Evolutionary conservation across 2,797 vertebrate species (phyloP), one percentile per base, ranked within the genome.

Genomic region (Tragelaphus oryx): DNA sequence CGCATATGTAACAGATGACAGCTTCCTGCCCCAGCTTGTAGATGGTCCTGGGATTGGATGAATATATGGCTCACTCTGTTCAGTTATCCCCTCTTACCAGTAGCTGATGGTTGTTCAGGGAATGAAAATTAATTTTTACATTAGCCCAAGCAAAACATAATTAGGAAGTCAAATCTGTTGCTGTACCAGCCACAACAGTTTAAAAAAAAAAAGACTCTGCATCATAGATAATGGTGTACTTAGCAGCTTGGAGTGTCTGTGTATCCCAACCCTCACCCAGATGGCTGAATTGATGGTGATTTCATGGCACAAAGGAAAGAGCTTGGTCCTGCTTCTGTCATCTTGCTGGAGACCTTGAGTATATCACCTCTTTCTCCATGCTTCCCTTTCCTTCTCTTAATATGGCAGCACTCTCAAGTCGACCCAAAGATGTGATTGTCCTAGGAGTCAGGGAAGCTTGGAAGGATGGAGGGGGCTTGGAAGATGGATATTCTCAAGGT

Each of bases 71-170:
- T 57, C 54, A 9, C n/a, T 76, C 26, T 30, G 33, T 26, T 86
- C 62, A 59, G 55, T 85, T 78, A 83, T 81, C 48, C 28, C 55
- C 30, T 74, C 65, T 91, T 71, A 65, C 28, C 50, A 48, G 37
- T 41, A 55, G 82, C 41, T 24, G 79, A 84, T 62, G 76, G 52
- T 52, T 89, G 59, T 82, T 93, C 74, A 9, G 83, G 89, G 94
- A 87, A 78, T 81, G 87, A 44, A 93, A 93, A 91, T 92, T 94
- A 75, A 79, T 92, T 96, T 96, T 92, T 82, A 93, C 57, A 80
- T 88, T 92, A 96, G 88, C 76, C 87, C 71, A 96, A 96, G 92
- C 54, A 90, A 89, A 87, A 68, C 84, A 76, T 46, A 87, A 94
- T 92, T 94, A 96, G 84, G 84, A 94, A 84, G 85, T 83, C 62